phyloP scores from a whole-genome alignment of 2,113 vertebrate genomes.

The Corynorhinus townsendii region DNA sequence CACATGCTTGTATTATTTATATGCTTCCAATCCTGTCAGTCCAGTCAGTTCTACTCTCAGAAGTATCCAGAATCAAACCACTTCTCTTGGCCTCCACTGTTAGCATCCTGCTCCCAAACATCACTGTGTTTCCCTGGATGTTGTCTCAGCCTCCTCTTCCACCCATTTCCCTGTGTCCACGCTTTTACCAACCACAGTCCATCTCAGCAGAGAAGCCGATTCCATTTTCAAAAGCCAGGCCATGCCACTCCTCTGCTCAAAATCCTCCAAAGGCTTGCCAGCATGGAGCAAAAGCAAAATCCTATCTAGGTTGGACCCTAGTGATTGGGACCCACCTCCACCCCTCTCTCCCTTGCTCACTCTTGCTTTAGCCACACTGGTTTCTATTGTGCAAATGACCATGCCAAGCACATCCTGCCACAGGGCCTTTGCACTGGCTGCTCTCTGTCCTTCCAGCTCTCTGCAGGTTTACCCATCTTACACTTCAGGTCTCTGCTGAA shows the following conservation, averaged over 20 bases:
- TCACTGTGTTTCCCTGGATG: fast-evolving
- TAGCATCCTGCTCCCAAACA: background rate
- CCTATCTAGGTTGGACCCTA: background rate
- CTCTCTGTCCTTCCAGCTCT: background rate
- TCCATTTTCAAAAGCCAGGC: background rate
- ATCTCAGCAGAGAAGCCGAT: background rate
- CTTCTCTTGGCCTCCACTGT: background rate
- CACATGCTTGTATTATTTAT: fast-evolving
- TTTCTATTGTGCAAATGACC: too few relatives aligned
- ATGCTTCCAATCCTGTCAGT: background rate
- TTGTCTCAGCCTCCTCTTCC: background rate
- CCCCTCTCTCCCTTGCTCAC: background rate
- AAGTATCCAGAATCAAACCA: background rate
- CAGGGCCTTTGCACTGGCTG: background rate
- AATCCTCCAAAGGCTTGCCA: background rate
- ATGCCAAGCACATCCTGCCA: background rate
- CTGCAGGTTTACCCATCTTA: fast-evolving
- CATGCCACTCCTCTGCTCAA: background rate
- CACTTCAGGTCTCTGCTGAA: background rate
- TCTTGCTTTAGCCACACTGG: background rate
- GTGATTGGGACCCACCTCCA: background rate
- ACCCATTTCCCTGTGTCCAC: background rate
- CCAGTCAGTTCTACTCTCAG: background rate
- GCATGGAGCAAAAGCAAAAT: background rate
- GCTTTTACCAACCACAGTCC: background rate